Evolutionary conservation across 1,140 invertebrate species (phyloP).

Genomic region (Apolygus lucorum): DNA sequence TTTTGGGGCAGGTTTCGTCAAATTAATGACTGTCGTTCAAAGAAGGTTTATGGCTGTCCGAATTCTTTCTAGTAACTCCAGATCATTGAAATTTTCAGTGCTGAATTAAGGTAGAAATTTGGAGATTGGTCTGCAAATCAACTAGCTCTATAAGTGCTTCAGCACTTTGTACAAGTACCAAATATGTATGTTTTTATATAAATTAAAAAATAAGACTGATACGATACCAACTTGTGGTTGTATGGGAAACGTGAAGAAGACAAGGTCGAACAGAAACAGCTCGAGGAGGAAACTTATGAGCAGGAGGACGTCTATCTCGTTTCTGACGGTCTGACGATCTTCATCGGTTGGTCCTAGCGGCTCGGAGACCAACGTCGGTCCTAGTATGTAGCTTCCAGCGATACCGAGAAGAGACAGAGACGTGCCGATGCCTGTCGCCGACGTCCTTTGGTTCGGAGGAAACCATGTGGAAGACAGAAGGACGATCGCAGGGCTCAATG

Average conservation of each 20-base stretch:
- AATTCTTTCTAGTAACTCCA: too few species aligned
- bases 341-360: slow-evolving; percentile 19
- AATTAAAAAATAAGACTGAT: too few species aligned
- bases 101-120: too few species aligned
- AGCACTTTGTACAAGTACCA: too few species aligned
- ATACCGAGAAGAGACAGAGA: slow-evolving; percentile 40
- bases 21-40: too few species aligned
- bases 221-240: slow-evolving; percentile 31
- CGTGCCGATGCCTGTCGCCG: slow-evolving; percentile 41
- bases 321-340: slow-evolving; percentile 26
- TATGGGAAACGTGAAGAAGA: slow-evolving; percentile 2
- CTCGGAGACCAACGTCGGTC: slow-evolving; percentile 34
- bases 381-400: slow-evolving; percentile 40
- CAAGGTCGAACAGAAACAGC: slow-evolving; percentile 4
- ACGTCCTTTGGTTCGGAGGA: slow-evolving; percentile 39
- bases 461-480: slow-evolving; percentile 41
- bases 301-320: slow-evolving; percentile 22
- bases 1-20: too few species aligned
- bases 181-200: too few species aligned
- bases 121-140: too few species aligned
- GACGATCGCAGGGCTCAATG: slow-evolving; percentile 38
- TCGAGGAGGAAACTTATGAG: slow-evolving; percentile 6
- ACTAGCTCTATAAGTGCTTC: too few species aligned
- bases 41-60: too few species aligned
- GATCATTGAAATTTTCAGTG: too few species aligned